A percentile compares a stretch with the other conserved stretches of the same genome.
Conservation (phyloP, 2,113 vertebrate species). For the Oreochromis tanganicae region DNA sequence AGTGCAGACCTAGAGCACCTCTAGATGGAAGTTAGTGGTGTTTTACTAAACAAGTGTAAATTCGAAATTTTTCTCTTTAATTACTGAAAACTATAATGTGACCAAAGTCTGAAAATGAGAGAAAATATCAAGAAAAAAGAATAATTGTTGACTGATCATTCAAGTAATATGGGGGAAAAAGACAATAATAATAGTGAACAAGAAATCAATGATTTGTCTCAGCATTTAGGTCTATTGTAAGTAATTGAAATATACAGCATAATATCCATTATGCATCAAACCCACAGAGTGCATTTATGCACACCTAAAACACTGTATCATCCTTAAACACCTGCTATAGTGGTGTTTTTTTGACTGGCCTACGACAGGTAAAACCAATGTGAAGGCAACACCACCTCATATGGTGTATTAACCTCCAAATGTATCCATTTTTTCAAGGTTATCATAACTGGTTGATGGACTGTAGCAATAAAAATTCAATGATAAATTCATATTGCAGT, state of each 20-base stretch:
- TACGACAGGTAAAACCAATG: background rate
- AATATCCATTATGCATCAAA: background rate
- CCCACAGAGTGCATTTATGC: background rate
- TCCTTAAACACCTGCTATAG: background rate
- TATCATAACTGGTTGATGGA: background rate
- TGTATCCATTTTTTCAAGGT: background rate
- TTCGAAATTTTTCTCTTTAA: background rate
- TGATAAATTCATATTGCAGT: background rate
- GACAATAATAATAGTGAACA: background rate
- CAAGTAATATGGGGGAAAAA: background rate
- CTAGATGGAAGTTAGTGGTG: conserved; percentile 18
- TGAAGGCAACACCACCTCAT: background rate
- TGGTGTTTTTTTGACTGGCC: background rate
- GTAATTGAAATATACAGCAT: background rate
- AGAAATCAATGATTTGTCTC: background rate
- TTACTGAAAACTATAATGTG: background rate
- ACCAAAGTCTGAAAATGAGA: background rate
- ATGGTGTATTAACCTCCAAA: background rate
- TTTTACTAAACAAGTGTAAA: background rate
- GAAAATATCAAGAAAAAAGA: background rate
- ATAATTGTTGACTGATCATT: too few species aligned
- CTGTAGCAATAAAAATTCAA: background rate
- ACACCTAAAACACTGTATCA: background rate
- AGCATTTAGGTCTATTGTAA: background rate
- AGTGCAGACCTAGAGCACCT: conserved; percentile 10